Base-by-base conservation (phyloP, 2,113 vertebrate species). In the Proterorhinus semilunaris region DNA sequence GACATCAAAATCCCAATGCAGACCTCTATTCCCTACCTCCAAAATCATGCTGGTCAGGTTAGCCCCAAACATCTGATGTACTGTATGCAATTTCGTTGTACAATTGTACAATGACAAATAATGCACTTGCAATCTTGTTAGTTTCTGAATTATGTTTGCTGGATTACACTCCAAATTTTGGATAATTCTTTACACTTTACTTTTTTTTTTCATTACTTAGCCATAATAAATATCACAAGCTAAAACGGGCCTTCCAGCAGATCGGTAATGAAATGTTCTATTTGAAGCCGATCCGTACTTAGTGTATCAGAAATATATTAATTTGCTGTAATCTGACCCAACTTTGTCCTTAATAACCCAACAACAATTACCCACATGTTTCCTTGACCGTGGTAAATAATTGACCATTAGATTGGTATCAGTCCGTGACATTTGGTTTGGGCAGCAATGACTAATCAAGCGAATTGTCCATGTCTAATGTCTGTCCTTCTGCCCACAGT, bases 361-460 rank as follows among this genome's bases (percentile, higher is more conserved):
- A 36, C 75, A 84, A 51, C 44, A 47, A 54, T 61, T n/a, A 45
- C 47, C 8, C 69, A 71, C 76, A 71, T 45, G 70, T 62, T 10
- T 68, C 10, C 44, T 7, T 52, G 69, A 62, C 59, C 53, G 17
- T 2, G 6, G 21, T 46, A 47, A 66, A 57, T 6, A 21, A 63
- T 65, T 46, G 42, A 13, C 58, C 27, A 65, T 67, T 71, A 70
- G 61, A 46, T 69, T 64, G 61, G 79, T 57, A 68, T 75, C 68
- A 64, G 52, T 50, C 61, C 4, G 43, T 50, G 13, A 57, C 6
- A 72, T 68, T 62, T 81, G 59, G 44, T 57, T 0, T 0, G 54
- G 74, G 61, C 57, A 59, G 71, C 46, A 44, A 65, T 46, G 66
- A 51, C 57, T 8, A 42, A 21, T 58, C 11, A 58, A 42, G 43